A percentile compares a stretch with the other conserved stretches of the same genome.
Conservation (phyloP, 2,113 vertebrate genomes). For the Zosterops japonicus region DNA sequence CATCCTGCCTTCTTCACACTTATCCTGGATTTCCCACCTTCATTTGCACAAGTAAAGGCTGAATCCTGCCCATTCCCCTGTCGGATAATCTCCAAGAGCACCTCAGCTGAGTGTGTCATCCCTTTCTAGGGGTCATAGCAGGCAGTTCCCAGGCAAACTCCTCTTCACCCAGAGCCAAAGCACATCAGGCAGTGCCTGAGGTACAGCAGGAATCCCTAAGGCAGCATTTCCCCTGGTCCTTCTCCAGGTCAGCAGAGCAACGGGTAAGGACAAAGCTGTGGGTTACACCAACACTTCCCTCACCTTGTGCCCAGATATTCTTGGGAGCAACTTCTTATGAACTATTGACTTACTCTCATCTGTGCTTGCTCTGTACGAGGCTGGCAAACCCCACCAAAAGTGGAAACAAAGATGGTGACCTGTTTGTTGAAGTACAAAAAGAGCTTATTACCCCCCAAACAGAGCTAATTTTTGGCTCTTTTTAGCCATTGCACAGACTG, state of each 20-base stretch:
- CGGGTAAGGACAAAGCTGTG: background rate
- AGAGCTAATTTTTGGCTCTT: too few relatives aligned
- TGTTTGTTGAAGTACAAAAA: background rate
- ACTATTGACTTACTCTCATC: background rate
- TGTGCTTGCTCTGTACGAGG: fast-evolving
- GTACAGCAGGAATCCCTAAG: background rate
- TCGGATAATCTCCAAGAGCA: background rate
- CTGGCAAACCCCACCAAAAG: background rate
- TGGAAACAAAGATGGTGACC: background rate
- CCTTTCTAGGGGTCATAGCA: background rate
- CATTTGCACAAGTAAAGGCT: background rate
- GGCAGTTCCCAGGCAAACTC: background rate
- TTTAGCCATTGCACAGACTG: background rate
- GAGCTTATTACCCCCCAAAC: background rate
- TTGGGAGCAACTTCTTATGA: background rate
- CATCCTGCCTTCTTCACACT: background rate
- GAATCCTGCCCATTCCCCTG: background rate
- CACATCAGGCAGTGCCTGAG: background rate
- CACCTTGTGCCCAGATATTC: background rate
- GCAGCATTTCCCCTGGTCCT: background rate
- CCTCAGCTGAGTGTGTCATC: background rate
- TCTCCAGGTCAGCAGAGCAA: background rate
- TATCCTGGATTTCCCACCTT: background rate
- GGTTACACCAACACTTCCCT: background rate
- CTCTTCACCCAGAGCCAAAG: background rate